phyloP scores from a whole-genome alignment of 1,140 invertebrate genomes.

The Drosophila azteca region DNA sequence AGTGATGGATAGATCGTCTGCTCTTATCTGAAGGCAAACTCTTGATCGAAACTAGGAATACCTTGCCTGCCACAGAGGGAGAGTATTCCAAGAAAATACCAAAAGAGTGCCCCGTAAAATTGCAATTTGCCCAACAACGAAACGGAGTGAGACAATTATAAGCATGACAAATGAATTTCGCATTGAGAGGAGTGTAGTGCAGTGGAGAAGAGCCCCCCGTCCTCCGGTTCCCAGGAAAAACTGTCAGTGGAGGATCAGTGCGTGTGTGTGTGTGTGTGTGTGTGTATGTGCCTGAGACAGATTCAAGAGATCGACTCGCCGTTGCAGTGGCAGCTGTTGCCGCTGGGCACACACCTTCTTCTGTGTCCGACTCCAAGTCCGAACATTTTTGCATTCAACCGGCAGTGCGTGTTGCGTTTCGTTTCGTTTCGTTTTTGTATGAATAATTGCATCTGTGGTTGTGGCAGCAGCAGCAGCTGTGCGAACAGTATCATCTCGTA shows the following conservation, averaged over 20 bases:
- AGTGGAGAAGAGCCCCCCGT: neutral
- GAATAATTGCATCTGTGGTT: conserved; percentile 74
- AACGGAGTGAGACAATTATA: conserved; percentile 78
- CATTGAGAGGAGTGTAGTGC: conserved; percentile 44
- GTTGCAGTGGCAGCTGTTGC: conserved; percentile 59
- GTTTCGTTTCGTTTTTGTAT: conserved; percentile 44
- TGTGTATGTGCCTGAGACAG: conserved; percentile 21
- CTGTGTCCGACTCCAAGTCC: neutral
- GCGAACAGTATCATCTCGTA: conserved; percentile 27
- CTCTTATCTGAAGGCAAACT: no score
- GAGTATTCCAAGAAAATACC: no score
- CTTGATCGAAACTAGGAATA: no score
- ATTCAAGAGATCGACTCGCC: conserved; percentile 31
- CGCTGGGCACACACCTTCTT: conserved; percentile 65
- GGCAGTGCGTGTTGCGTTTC: conserved; percentile 8
- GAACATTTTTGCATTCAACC: conserved; percentile 31
- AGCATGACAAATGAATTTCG: conserved; percentile 82
- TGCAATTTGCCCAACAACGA: conserved; percentile 65
- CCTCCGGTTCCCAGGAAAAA: conserved; percentile 34
- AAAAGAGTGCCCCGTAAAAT: conserved; percentile 34
- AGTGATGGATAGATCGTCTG: no score
- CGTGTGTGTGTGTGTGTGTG: no score
- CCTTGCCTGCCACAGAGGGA: no score
- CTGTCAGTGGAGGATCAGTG: conserved; percentile 65
- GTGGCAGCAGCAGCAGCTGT: conserved; percentile 30